Conservation (phyloP, 2,888 invertebrate genomes). For the Gryllus longicercus region DNA sequence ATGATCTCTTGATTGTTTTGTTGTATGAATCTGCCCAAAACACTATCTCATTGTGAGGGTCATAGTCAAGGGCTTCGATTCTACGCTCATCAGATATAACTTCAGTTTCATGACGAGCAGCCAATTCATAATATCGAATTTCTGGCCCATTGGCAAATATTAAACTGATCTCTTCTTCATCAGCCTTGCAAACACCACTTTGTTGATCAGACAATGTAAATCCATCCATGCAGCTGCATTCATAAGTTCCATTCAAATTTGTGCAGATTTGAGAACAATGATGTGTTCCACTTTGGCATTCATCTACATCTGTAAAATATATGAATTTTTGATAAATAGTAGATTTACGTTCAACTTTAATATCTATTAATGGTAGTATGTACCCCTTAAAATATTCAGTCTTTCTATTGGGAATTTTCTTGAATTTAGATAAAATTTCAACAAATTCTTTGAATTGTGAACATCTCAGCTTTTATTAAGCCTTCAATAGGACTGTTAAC, state of each 20-base stretch:
- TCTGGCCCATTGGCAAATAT: slow-evolving; percentile 82
- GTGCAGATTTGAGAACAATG: slow-evolving; percentile 91
- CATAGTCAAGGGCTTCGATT: slow-evolving; percentile 88
- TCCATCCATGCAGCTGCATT: slow-evolving; percentile 81
- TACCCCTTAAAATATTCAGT: no score
- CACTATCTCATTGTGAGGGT: slow-evolving; percentile 76
- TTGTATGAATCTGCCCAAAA: slow-evolving; percentile 96
- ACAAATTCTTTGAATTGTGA: no score
- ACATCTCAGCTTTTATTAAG: no score
- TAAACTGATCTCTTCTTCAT: slow-evolving; percentile 62
- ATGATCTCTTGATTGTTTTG: slow-evolving; percentile 85
- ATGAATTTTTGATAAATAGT: no score
- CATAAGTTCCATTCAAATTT: slow-evolving; percentile 86
- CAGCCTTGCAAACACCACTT: slow-evolving; percentile 78
- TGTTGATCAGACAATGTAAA: slow-evolving; percentile 71
- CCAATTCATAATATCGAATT: slow-evolving; percentile 69
- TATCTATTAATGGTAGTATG: no score
- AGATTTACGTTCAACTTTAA: no score
- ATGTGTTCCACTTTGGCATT: slow-evolving; percentile 77
- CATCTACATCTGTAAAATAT: slow-evolving; percentile 71
- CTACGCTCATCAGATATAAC: slow-evolving; percentile 82
- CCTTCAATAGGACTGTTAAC: no score
- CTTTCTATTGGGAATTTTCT: no score
- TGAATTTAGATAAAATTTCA: no score
- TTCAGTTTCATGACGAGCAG: slow-evolving; percentile 54